Conservation (phyloP, 2,113 vertebrate genomes). For the Vombatus ursinus region DNA sequence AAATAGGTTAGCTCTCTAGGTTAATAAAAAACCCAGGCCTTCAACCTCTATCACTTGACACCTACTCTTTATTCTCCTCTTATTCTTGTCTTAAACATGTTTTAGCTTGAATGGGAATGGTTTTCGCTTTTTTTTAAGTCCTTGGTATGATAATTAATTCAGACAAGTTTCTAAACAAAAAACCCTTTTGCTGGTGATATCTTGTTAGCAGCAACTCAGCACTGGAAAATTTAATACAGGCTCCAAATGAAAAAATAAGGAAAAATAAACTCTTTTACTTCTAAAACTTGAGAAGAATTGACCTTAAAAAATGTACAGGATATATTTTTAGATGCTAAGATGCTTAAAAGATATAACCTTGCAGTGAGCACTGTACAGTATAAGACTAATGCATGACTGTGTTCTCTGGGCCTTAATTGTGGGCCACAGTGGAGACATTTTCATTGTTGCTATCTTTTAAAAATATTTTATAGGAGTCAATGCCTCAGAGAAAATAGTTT, state of each 20-base stretch:
- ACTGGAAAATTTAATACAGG: neutral
- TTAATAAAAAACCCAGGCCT: neutral
- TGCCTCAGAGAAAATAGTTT: constrained; percentile 48
- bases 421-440: neutral
- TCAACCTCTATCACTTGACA: neutral
- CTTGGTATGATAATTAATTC: neutral
- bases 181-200: neutral
- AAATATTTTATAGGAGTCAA: neutral
- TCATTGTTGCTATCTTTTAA: neutral
- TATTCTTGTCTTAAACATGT: neutral
- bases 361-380: neutral
- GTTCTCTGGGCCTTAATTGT: neutral
- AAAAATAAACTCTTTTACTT: constrained; percentile 23
- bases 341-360: constrained; percentile 28
- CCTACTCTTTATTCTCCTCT: neutral
- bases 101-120: neutral
- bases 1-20: neutral
- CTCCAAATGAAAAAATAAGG: constrained; percentile 36
- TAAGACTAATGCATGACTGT: neutral
- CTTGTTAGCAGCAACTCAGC: constrained; percentile 34
- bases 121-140: neutral
- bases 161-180: constrained; percentile 15
- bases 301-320: constrained; percentile 44
- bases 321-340: constrained; percentile 10
- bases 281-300: constrained; percentile 8